Conservation (phyloP, 2,888 invertebrate species). For the Hipparchia semele region DNA sequence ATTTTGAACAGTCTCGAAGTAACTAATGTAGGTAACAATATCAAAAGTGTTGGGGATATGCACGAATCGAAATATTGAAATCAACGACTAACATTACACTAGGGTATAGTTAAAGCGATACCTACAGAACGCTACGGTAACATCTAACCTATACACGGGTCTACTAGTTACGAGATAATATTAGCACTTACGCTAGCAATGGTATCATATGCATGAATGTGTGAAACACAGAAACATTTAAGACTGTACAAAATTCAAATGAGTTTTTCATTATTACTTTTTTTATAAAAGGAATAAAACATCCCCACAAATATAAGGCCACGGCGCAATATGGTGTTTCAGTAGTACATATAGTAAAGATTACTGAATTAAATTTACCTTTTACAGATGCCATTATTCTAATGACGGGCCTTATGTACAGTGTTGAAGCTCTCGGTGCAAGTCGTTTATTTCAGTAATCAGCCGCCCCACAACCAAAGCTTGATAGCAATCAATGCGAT, state of each 20-base stretch:
- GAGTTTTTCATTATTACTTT: constrained; percentile 47
- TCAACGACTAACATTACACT: constrained; percentile 65
- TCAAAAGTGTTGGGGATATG: constrained; percentile 79
- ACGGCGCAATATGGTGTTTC: constrained; percentile 82
- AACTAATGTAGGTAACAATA: constrained; percentile 82
- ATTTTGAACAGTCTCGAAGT: constrained; percentile 82
- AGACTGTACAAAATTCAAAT: constrained; percentile 68
- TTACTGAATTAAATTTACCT: constrained; percentile 62
- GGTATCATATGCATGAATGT: constrained; percentile 57
- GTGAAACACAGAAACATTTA: constrained; percentile 58
- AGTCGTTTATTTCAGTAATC: constrained; percentile 29
- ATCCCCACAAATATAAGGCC: constrained; percentile 81
- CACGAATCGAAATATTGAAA: constrained; percentile 74
- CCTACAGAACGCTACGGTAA: constrained; percentile 69
- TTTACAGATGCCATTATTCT: constrained; percentile 62
- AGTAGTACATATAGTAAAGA: constrained; percentile 75
- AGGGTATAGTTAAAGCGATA: constrained; percentile 74
- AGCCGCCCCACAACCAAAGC: neutral
- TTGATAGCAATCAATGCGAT: neutral
- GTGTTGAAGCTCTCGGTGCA: constrained; percentile 53
- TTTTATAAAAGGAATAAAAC: constrained; percentile 74
- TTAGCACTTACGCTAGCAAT: constrained; percentile 64
- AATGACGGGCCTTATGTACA: constrained; percentile 73
- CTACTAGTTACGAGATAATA: constrained; percentile 57
- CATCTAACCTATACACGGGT: constrained; percentile 70